Evolutionary conservation across 2,797 vertebrate genomes (phyloP), one percentile per base, ranked within the genome.

Genomic region (Arremon brunneinucha): DNA sequence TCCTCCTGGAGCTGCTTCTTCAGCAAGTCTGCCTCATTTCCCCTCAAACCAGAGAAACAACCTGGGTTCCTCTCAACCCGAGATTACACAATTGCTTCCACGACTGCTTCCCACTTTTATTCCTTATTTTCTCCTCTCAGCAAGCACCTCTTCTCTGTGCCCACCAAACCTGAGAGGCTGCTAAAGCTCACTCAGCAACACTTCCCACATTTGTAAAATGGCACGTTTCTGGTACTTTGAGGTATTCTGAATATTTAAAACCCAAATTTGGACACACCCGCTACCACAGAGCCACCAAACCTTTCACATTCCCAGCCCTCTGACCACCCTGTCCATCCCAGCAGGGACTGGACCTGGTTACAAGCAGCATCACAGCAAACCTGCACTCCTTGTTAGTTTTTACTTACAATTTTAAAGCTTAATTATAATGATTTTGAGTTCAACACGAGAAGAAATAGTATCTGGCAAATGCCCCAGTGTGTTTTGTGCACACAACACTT

Each of bases 381-480:
- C 34, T 3, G 1, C 3, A 3, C 18, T 70, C 56, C 64, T 71
- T 80, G 21, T 67, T 84, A 83, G 78, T 12, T 94, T 87, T 87
- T 47, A 82, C 92, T 93, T 88, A 70, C 34, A 87, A 83, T 95
- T 93, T 95, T 63, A 81, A 94, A 94, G 47, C 76, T 93, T 95
- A 95, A 95, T 96, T 94, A 92, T 81, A 93, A 93, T 56, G 59
- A 88, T 96, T 90, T 86, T 32, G 52, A 86, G 82, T 93, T 93
- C 79, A 88, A 65, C 10, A 0, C 39, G 62, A 85, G 85, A 92
- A 93, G 82, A 85, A 91, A 81, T 59, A 78, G 82, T 83, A 95
- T 69, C 89, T 96, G 94, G 96, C 94, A 95, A 76, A 63, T 60
- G 52, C 94, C 89, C 91, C 94, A 80, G 76, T 23, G 72, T 83